These are phyloP conservation scores for Chelonus formosanus DNA, from an alignment of 2,888 invertebrate species.

Conservation along the genomic window DNA sequence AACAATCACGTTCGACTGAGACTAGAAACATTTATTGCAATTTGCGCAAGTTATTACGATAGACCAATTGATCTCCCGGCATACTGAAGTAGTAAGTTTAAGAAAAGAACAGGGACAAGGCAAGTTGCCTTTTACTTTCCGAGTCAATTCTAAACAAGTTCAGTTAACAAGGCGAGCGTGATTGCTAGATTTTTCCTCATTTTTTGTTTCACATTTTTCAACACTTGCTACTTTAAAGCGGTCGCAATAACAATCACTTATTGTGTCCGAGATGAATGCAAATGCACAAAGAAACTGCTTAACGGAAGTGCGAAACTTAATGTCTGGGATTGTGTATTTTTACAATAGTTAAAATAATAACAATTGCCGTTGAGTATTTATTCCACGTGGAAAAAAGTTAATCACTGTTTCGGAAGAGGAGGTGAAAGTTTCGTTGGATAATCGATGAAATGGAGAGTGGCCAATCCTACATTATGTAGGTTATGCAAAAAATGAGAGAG, in stretches of 20 bases:
- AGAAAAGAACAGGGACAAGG: conserved; percentile 57
- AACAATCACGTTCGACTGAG: conserved; percentile 1
- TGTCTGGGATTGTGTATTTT: too few relatives aligned
- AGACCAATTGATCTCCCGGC: conserved; percentile 31
- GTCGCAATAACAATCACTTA: too few relatives aligned
- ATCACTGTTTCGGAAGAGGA: conserved; percentile 1
- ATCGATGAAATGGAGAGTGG: conserved; percentile 58
- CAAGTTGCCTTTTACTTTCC: conserved; percentile 61
- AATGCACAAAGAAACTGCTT: too few relatives aligned
- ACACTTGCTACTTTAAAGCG: too few relatives aligned
- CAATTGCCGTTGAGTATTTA: too few relatives aligned
- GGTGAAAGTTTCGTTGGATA: conserved; percentile 60
- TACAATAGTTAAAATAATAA: too few relatives aligned
- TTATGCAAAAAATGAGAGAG: conserved; percentile 37
- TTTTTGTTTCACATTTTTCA: neutral
- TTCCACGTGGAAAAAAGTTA: neutral
- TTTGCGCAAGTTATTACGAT: conserved; percentile 30
- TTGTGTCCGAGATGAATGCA: too few relatives aligned
- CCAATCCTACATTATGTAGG: conserved; percentile 38
- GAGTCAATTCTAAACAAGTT: conserved; percentile 31
- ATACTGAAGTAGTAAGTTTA: conserved; percentile 22
- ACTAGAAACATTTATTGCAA: conserved; percentile 28
- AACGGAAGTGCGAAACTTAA: too few relatives aligned
- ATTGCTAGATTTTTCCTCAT: neutral
- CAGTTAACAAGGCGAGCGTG: conserved; percentile 1